Percentiles rank a stretch among this genome's conserved stretches.
phyloP scores from a whole-genome alignment of 2,888 invertebrate species.

The Molanna angustata region DNA sequence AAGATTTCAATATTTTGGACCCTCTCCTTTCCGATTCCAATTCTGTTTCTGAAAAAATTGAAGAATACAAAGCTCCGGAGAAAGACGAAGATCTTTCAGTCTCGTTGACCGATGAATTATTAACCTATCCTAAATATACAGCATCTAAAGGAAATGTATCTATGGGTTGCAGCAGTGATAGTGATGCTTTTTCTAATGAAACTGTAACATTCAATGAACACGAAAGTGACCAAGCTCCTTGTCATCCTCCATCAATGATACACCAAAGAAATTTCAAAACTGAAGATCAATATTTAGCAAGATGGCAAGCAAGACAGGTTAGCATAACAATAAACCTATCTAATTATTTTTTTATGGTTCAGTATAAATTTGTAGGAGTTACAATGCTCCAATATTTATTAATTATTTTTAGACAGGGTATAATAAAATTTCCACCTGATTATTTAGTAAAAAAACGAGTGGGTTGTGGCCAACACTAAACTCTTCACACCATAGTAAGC shows the following conservation, averaged over 20 bases:
- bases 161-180: not conserved
- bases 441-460: too few species aligned
- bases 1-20: constrained; percentile 25
- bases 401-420: too few species aligned
- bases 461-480: too few species aligned
- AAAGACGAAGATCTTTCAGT: constrained; percentile 2
- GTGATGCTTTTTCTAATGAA: not conserved
- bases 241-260: not conserved
- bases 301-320: constrained; percentile 67
- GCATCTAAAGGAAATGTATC: constrained; percentile 37
- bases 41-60: not conserved
- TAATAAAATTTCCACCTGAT: too few species aligned
- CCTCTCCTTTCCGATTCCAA: constrained; percentile 6
- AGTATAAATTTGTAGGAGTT: too few species aligned
- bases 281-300: constrained; percentile 48
- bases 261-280: constrained; percentile 8
- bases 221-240: not conserved
- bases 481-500: too few species aligned
- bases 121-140: constrained; percentile 44
- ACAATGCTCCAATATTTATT: too few species aligned
- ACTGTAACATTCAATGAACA: not conserved
- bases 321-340: not conserved
- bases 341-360: too few species aligned
- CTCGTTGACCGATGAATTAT: too few species aligned
- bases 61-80: not conserved